Evolutionary conservation across 2,113 vertebrate species (phyloP), one percentile per base, ranked within the genome.

Genomic region (Callorhinus ursinus): DNA sequence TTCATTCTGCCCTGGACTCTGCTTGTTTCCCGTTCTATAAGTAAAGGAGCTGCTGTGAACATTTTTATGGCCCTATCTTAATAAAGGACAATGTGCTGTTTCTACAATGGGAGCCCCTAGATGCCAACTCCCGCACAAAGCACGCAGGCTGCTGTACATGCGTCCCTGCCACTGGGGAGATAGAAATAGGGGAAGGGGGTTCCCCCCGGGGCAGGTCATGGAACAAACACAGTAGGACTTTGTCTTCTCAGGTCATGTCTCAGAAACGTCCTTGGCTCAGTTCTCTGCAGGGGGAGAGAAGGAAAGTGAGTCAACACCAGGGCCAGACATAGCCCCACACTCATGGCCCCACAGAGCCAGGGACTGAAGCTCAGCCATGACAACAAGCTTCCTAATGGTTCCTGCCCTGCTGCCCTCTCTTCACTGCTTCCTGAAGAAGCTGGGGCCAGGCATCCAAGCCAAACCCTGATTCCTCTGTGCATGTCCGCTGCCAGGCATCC

Each of bases 361-460:
- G 33, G 24, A 74, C 33, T n/a, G 31, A 21, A 46, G 53, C 22
- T 26, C 14, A 12, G 1, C 9, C 31, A 14, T 5, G n/a, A 33
- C 26, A 74, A 4, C 13, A 46, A 31, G n/a, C 7, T 49, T n/a
- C 21, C 14, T 8, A 2, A 26, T 0, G 4, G 1, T 6, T 74
- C 31, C 57, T 71, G 31, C 22, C 63, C 71, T 22, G 3, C 1
- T 1, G 1, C 6, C 19, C 1, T 39, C 46, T 72, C 36, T 79
- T 87, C 22, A 10, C 8, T 28, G 8, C 31, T 63, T 10, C 31
- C 26, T 31, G 14, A 18, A 28, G 55, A 26, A 83, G 26, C 10
- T 4, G 2, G 7, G 5, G 28, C 24, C 36, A 8, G 5, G 2
- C 1, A 5, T 21, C 24, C 5, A 1, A 11, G 6, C 33, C 46